Evolutionary conservation across 2,888 invertebrate species (phyloP).

Genomic region (Branchellion lobata): DNA sequence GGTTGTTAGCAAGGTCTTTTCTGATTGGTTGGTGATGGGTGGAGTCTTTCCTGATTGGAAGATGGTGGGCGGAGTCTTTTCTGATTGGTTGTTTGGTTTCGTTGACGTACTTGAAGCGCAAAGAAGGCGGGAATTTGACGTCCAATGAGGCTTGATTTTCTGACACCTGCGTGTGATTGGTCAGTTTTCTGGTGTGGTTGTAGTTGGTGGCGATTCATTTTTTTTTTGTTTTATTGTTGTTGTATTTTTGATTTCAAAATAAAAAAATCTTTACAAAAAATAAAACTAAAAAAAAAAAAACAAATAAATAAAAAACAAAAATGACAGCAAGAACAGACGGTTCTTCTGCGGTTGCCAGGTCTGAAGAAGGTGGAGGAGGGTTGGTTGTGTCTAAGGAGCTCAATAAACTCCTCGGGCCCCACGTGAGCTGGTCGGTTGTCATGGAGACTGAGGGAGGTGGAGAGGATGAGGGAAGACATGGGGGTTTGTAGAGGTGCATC

Average conservation of each 20-base stretch:
- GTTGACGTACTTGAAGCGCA: neutral
- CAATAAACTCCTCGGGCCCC: conserved; percentile 40
- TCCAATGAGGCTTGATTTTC: conserved; percentile 32
- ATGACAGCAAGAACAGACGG: neutral
- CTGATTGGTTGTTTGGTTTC: neutral
- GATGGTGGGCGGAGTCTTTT: neutral
- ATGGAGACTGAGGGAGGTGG: conserved; percentile 9
- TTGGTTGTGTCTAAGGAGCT: conserved; percentile 1
- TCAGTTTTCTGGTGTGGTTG: neutral
- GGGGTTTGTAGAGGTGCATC: neutral
- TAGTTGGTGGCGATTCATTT: too few relatives aligned
- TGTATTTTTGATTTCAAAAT: too few relatives aligned
- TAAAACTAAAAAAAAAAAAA: neutral
- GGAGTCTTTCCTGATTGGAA: neutral
- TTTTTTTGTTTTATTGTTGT: too few relatives aligned
- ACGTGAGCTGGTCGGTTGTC: conserved; percentile 8
- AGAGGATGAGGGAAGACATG: conserved; percentile 5
- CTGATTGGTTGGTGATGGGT: neutral
- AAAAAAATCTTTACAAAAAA: neutral
- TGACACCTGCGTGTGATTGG: conserved; percentile 12
- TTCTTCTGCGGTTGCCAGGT: conserved; percentile 11
- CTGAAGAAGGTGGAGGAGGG: neutral
- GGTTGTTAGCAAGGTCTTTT: conserved; percentile 1
- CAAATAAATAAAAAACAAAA: too few relatives aligned
- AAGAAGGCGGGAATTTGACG: neutral